These are phyloP conservation scores for Labroides dimidiatus DNA, from an alignment of 2,797 vertebrate genomes.

Conservation along the genomic window DNA sequence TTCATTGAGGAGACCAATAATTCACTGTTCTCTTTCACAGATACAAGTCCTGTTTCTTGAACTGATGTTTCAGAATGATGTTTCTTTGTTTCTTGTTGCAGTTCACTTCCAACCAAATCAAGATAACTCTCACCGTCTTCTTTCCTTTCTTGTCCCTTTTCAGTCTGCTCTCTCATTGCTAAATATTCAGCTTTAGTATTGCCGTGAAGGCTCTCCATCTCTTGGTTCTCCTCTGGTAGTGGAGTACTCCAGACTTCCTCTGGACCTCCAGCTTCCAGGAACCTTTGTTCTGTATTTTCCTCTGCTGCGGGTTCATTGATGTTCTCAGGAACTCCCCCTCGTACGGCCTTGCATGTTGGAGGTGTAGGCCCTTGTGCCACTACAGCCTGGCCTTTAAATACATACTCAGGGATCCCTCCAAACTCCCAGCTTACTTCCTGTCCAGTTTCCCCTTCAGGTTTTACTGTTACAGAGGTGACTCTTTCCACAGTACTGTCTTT, in stretches of 20 bases:
- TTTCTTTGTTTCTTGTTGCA: slow-evolving; percentile 17
- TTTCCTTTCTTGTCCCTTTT: slow-evolving; percentile 28
- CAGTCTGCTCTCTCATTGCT: slow-evolving; percentile 24
- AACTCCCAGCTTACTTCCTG: slow-evolving; percentile 59
- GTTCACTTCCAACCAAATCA: slow-evolving; percentile 13
- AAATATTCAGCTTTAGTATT: slow-evolving; percentile 17
- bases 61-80: neutral
- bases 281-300: slow-evolving; percentile 66
- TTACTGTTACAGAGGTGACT: slow-evolving; percentile 23
- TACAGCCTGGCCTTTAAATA: slow-evolving; percentile 53
- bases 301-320: slow-evolving; percentile 64
- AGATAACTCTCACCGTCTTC: slow-evolving; percentile 4
- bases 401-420: too few relatives aligned
- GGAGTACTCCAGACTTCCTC: slow-evolving; percentile 46
- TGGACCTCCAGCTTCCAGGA: slow-evolving; percentile 59
- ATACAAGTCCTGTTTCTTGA: slow-evolving; percentile 14
- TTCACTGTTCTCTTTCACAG: slow-evolving; percentile 15
- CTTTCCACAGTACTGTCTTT: slow-evolving; percentile 14
- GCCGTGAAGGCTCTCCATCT: slow-evolving; percentile 39
- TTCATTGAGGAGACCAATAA: slow-evolving; percentile 37
- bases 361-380: slow-evolving; percentile 36
- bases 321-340: slow-evolving; percentile 72
- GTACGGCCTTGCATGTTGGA: slow-evolving; percentile 25
- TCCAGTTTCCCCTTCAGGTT: slow-evolving; percentile 39
- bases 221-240: slow-evolving; percentile 65